Base-by-base conservation (phyloP, 2,797 vertebrate species). In the Halcyon smyrnensis region DNA sequence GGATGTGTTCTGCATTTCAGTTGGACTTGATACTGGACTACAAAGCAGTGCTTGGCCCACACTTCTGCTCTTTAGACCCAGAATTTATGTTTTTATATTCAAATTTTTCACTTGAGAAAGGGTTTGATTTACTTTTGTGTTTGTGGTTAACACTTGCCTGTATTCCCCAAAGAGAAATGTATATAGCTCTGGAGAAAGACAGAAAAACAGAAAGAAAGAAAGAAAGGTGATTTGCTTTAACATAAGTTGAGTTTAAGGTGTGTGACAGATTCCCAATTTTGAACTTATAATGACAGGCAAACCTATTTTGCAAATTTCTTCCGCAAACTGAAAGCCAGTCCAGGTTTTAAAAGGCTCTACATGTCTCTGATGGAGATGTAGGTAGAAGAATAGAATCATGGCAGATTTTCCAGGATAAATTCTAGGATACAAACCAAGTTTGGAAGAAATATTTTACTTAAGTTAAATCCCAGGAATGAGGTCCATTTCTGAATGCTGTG, bases 221-320 rank as follows among this genome's bases (percentile, higher is more conserved):
- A 43, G 41, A 43, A 17, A 17, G 17, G 4, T 43, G 43, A 43
- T 51, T 95, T 79, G 36, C 77, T 87, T 12, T 48, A 73, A 76
- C 56, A 82, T 71, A 46, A 46, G 43, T 11, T 34, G 54, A 53
- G 36, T 91, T 93, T 76, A 74, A 92, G 76, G 50, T 70, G 51
- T 82, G 73, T 76, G 85, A 82, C 73, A 89, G 87, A 62, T 36
- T 67, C 56, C 36, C 16, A n/a, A 13, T 74, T 93, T 91, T 75
- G 69, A 88, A 88, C 36, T 86, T 56, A 18, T 65, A 87, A 70
- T 25, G 67, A 94, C 59, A 90, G 74, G 64, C 65, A 88, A 91
- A 93, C n/a, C 67, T 93, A 2, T 95, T 95, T 36, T 82, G 63
- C 69, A 93, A 76, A 91, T 87, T 89, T 90, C 28, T 87, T 74